Percentiles rank a stretch among this genome's conserved stretches.
Conservation (phyloP, 1,140 invertebrate species). For the Caenorhabditis tropicalis region DNA sequence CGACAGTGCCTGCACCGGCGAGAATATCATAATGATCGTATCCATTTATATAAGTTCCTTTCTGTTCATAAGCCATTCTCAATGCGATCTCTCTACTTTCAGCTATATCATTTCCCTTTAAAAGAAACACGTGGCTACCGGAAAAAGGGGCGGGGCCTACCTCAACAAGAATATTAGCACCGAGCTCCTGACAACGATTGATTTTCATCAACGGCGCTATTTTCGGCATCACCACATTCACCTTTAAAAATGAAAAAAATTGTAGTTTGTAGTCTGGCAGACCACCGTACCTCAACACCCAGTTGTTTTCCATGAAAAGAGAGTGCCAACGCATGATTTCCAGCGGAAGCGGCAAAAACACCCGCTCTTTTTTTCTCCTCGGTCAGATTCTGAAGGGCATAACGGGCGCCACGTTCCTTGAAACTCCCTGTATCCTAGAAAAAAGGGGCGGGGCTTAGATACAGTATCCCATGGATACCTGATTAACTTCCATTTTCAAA, state of each 20-base stretch:
- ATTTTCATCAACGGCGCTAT: constrained; percentile 91
- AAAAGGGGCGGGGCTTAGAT: background rate
- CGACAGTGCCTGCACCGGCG: constrained; percentile 88
- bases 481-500: constrained; percentile 89
- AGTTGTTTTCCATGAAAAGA: constrained; percentile 84
- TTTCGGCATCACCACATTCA: constrained; percentile 89
- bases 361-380: constrained; percentile 50
- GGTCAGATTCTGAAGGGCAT: constrained; percentile 80
- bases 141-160: no score
- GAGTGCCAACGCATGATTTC: constrained; percentile 87
- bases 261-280: background rate
- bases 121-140: background rate
- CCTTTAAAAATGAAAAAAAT: constrained; percentile 75
- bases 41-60: constrained; percentile 60
- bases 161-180: constrained; percentile 83
- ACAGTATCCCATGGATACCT: constrained; percentile 73
- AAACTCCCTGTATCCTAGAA: constrained; percentile 82
- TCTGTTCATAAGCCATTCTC: constrained; percentile 42
- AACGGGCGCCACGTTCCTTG: constrained; percentile 87
- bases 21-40: constrained; percentile 87
- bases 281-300: constrained; percentile 71
- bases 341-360: constrained; percentile 81
- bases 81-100: constrained; percentile 46
- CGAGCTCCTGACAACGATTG: constrained; percentile 82
- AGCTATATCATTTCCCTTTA: constrained; percentile 52